Evolutionary conservation across 2,113 vertebrate species (phyloP), one percentile per base, ranked within the genome.

Genomic region (Megaceryle torquata): DNA sequence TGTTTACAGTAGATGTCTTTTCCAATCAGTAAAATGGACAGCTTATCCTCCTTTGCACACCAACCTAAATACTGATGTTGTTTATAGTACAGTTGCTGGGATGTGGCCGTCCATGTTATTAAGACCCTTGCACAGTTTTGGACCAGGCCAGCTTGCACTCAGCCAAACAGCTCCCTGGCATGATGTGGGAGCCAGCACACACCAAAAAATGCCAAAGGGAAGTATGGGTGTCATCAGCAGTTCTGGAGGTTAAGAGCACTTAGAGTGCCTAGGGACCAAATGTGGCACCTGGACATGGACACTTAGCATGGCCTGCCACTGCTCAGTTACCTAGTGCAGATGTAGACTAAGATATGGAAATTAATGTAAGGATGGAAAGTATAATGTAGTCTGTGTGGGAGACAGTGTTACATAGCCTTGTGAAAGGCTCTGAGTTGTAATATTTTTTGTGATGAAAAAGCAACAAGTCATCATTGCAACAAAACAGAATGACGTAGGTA

Each of bases 1-100:
- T 21, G 6, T 70, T 95, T 94, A 60, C 43, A 86, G 57, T 60
- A 93, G 72, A 74, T 68, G 39, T 67, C 35, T 95, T 25, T 93
- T 84, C 89, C 56, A 87, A 68, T n/a, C 8, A 18, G 53, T 89
- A 67, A 84, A 88, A 88, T 22, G 17, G 64, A 43, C 56, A 80
- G 7, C 13, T 92, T 13, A 48, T 77, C 20, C 20, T 57, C 60
- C 57, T 72, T 65, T 77, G 59, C 43, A 72, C 35, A 89, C 6
- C 41, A 74, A 5, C 9, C 20, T 51, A 19, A 89, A 79, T 75
- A 35, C 4, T 61, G 18, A 26, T 11, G 20, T 13, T 26, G 5
- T 57, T 88, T 59, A 33, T 75, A 8, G 16, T 21, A 41, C 18
- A 59, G 15, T 20, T 39, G 19, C 33, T 64, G 29, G 20, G 17